phyloP scores from a whole-genome alignment of 2,888 invertebrate species.

The Sericinus montela region DNA sequence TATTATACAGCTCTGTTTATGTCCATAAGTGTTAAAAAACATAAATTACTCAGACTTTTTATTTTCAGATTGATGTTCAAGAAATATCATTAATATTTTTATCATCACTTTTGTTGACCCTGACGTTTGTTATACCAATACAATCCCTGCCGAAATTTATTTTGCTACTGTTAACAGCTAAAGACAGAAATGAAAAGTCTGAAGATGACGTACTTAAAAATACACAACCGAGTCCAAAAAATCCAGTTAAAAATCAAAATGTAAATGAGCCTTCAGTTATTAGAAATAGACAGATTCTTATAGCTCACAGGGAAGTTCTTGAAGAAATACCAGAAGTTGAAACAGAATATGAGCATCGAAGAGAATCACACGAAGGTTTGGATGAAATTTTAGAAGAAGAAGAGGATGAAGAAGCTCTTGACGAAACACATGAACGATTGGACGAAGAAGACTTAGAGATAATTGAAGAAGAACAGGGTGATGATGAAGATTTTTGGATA shows the following conservation, averaged over 20 bases:
- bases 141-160: slow-evolving; percentile 67
- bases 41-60: slow-evolving; percentile 6
- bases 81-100: slow-evolving; percentile 76
- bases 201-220: slow-evolving; percentile 25
- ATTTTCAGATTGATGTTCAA: slow-evolving; percentile 39
- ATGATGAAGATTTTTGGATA: slow-evolving; percentile 55
- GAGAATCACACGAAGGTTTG: slow-evolving; percentile 51
- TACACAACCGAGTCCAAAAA: slow-evolving; percentile 20
- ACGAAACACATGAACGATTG: slow-evolving; percentile 37
- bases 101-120: slow-evolving; percentile 75
- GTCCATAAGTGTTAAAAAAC: too few species aligned
- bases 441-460: slow-evolving; percentile 57
- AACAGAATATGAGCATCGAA: slow-evolving; percentile 61
- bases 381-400: slow-evolving; percentile 71
- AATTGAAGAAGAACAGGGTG: slow-evolving; percentile 63
- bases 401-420: slow-evolving; percentile 46
- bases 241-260: slow-evolving; percentile 31
- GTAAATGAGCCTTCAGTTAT: slow-evolving; percentile 35
- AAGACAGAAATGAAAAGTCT: slow-evolving; percentile 17
- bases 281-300: slow-evolving; percentile 44
- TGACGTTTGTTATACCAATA: slow-evolving; percentile 83
- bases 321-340: slow-evolving; percentile 71
- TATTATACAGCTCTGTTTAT: too few species aligned
- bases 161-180: slow-evolving; percentile 34
- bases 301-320: slow-evolving; percentile 65